phyloP scores from a whole-genome alignment of 2,113 vertebrate species.

The Plestiodon gilberti region DNA sequence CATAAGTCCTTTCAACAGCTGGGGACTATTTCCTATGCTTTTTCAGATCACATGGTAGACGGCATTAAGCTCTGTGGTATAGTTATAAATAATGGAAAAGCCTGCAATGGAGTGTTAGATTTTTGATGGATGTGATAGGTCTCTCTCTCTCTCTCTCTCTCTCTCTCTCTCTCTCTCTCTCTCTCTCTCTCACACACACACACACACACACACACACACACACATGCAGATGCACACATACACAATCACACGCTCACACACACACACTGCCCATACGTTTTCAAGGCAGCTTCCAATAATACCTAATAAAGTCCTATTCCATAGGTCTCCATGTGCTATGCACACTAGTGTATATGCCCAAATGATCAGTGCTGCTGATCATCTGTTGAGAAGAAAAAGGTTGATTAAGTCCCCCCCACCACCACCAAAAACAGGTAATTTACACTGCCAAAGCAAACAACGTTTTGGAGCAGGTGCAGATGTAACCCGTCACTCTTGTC shows the following conservation, averaged over 20 bases:
- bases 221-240: too few species aligned
- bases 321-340: too few species aligned
- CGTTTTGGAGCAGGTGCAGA: neutral
- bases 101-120: neutral
- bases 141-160: too few species aligned
- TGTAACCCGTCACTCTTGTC: neutral
- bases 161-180: too few species aligned
- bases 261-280: too few species aligned
- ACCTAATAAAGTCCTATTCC: too few species aligned
- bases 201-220: neutral
- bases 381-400: too few species aligned
- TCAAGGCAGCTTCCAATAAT: too few species aligned
- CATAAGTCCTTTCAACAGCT: fast-evolving
- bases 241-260: too few species aligned
- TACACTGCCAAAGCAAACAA: neutral
- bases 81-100: neutral
- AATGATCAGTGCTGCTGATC: too few species aligned
- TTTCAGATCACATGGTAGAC: neutral
- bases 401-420: neutral
- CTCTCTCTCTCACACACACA: too few species aligned
- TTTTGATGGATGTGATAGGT: neutral
- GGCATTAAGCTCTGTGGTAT: neutral
- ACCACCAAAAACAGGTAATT: neutral
- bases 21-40: fast-evolving
- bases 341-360: too few species aligned